Conservation (phyloP, 2,113 vertebrate genomes). For the Calypte anna region DNA sequence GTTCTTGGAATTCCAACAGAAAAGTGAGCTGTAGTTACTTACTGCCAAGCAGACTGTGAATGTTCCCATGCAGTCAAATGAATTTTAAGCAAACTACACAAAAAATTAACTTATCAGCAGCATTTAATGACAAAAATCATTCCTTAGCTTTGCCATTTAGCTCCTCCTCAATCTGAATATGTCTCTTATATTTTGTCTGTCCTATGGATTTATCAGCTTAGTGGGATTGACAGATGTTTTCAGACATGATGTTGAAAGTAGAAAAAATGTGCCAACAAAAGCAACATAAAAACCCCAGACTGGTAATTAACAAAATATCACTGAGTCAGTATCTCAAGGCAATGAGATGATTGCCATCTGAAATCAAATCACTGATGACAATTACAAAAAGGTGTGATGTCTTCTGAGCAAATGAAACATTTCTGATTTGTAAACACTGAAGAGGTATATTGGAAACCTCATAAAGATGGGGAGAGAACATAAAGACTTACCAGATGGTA, state of each 20-base stretch:
- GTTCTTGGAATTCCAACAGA: not conserved
- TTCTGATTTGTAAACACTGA: not conserved
- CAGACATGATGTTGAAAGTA: not conserved
- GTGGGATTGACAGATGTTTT: not conserved
- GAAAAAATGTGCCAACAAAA: not conserved
- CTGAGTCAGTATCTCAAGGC: not conserved
- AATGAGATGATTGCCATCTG: not conserved
- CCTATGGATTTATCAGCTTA: not conserved
- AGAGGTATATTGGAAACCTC: not conserved
- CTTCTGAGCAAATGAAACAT: not conserved
- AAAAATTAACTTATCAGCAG: not conserved
- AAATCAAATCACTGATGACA: conserved; percentile 6
- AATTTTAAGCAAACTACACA: not conserved
- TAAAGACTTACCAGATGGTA: not conserved
- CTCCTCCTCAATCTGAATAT: not conserved
- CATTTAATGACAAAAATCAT: not conserved
- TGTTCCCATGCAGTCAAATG: not conserved
- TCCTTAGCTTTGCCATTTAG: not conserved
- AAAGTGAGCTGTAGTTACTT: not conserved
- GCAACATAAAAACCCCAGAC: not conserved
- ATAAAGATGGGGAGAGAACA: not conserved
- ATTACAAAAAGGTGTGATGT: not conserved
- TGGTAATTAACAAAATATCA: not conserved
- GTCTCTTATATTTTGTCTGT: not conserved
- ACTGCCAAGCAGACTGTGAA: not conserved